These are phyloP conservation scores for Tetanocera ferruginea DNA, from an alignment of 2,888 invertebrate genomes.

Conservation along the genomic window DNA sequence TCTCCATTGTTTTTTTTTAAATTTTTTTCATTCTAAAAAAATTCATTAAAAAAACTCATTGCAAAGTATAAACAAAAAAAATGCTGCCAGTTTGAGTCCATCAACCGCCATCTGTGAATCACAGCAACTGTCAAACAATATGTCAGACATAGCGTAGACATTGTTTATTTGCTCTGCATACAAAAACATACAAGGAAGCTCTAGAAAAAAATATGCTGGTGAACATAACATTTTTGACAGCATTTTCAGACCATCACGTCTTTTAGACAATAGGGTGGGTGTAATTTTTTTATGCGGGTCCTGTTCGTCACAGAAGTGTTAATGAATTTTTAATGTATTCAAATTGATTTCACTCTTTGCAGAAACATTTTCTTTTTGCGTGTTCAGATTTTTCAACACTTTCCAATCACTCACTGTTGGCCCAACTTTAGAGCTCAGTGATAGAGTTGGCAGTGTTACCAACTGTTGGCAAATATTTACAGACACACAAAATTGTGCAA, in stretches of 20 bases:
- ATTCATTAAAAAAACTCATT: not conserved
- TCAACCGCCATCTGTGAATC: constrained; percentile 56
- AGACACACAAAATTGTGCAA: not conserved
- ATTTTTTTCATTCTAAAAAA: constrained; percentile 26
- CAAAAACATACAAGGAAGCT: too few species aligned
- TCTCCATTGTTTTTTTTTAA: constrained; percentile 38
- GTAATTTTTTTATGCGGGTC: not conserved
- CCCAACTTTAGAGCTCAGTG: not conserved
- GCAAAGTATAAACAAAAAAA: not conserved
- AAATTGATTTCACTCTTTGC: constrained; percentile 36
- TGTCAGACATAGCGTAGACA: not conserved
- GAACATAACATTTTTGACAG: constrained; percentile 29
- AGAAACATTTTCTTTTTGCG: not conserved
- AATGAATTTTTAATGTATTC: constrained; percentile 45
- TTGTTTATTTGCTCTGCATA: too few species aligned
- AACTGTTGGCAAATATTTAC: not conserved
- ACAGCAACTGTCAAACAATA: constrained; percentile 48
- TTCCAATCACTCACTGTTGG: not conserved
- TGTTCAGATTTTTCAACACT: not conserved
- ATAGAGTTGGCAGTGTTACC: not conserved
- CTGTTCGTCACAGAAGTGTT: constrained; percentile 32
- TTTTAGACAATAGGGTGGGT: too few species aligned
- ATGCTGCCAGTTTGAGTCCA: not conserved
- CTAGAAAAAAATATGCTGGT: not conserved
- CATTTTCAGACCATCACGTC: not conserved